These are phyloP conservation scores for Orthosia incerta DNA, from an alignment of 2,888 invertebrate species.

Conservation along the genomic window DNA sequence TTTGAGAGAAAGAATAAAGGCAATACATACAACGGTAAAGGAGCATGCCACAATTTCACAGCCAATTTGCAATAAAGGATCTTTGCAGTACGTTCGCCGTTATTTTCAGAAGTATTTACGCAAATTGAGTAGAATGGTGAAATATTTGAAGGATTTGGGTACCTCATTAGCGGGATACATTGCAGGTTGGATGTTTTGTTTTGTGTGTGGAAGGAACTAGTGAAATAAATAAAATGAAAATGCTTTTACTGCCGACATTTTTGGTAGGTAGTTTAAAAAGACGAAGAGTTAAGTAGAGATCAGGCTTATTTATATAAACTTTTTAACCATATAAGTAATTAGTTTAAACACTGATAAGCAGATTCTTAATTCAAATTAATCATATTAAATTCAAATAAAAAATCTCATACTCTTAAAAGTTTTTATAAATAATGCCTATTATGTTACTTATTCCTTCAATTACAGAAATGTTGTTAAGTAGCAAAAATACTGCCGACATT, in stretches of 20 bases:
- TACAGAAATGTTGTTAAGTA: too few relatives aligned
- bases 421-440: too few relatives aligned
- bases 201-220: neutral
- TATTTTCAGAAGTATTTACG: conserved; percentile 57
- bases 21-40: conserved; percentile 51
- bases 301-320: too few relatives aligned
- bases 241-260: neutral
- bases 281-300: neutral
- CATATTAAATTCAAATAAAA: too few relatives aligned
- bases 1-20: conserved; percentile 58
- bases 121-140: conserved; percentile 62
- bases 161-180: conserved; percentile 45
- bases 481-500: too few relatives aligned
- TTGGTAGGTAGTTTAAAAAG: too few relatives aligned
- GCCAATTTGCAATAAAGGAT: conserved; percentile 69
- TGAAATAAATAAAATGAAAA: neutral
- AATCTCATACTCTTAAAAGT: too few relatives aligned
- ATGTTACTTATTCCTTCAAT: too few relatives aligned
- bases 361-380: too few relatives aligned
- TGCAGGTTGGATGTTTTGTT: conserved; percentile 13
- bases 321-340: too few relatives aligned
- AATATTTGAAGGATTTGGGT: conserved; percentile 54
- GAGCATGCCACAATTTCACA: conserved; percentile 66
- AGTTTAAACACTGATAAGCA: too few relatives aligned
- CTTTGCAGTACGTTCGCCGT: conserved; percentile 57